phyloP scores from a whole-genome alignment of 2,113 vertebrate species.

The Clarias gariepinus region DNA sequence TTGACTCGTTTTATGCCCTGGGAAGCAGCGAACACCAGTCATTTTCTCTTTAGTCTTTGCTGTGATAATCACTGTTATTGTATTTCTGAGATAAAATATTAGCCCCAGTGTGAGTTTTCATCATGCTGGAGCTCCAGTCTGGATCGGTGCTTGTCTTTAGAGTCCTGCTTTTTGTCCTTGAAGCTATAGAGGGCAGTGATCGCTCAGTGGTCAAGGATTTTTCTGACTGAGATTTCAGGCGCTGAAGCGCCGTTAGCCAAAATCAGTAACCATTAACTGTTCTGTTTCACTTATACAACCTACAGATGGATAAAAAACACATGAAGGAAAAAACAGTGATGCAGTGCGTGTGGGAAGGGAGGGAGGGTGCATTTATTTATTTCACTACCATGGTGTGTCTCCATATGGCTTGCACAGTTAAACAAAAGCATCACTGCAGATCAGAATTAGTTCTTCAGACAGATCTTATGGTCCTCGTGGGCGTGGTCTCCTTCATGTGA shows the following conservation, averaged over 20 bases:
- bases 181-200: constrained; percentile 25
- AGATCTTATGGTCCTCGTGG: not conserved
- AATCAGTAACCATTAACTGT: not conserved
- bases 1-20: too few relatives aligned
- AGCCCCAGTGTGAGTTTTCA: not conserved
- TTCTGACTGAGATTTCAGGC: not conserved
- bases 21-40: too few relatives aligned
- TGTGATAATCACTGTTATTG: not conserved
- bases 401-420: not conserved
- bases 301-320: not conserved
- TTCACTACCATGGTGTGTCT: not conserved
- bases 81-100: not conserved
- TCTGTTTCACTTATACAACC: not conserved
- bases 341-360: not conserved
- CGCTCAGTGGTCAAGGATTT: not conserved
- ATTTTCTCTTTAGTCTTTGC: not conserved
- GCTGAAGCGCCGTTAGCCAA: not conserved
- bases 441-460: not conserved
- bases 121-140: not conserved
- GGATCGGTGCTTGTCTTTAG: not conserved
- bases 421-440: not conserved
- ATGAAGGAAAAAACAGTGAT: not conserved
- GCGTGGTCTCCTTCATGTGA: not conserved
- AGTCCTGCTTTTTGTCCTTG: constrained; percentile 10
- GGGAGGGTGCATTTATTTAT: not conserved